Conservation (phyloP, 2,113 vertebrate species). For the Actinemys pallida region DNA sequence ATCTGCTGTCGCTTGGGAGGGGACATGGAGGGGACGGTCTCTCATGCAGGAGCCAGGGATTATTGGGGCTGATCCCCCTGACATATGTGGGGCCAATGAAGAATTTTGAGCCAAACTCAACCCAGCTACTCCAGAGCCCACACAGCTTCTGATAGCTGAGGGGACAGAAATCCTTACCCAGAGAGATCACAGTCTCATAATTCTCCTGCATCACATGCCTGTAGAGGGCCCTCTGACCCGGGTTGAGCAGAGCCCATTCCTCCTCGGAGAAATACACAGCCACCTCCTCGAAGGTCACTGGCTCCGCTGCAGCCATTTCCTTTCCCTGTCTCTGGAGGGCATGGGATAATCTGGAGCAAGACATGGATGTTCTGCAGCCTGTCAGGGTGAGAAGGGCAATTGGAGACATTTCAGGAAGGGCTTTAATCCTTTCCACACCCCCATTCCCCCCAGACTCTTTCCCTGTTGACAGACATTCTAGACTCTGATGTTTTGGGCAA, state of each 20-base stretch:
- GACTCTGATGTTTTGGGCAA: no score
- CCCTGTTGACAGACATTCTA: no score
- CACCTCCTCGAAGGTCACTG: not conserved
- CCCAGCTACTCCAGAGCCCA: not conserved
- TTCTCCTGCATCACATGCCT: not conserved
- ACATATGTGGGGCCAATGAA: not conserved
- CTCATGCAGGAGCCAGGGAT: not conserved
- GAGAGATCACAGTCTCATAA: not conserved
- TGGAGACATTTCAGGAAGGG: not conserved
- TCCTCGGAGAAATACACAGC: not conserved
- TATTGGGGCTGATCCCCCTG: not conserved
- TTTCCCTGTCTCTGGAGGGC: no score
- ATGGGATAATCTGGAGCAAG: no score
- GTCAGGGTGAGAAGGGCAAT: not conserved
- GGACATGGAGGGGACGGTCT: no score
- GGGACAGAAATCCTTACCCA: not conserved
- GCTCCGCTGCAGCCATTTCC: not conserved
- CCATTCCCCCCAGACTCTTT: no score
- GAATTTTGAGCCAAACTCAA: no score
- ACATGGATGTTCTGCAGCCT: not conserved
- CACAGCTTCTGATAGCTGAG: not conserved
- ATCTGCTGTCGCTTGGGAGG: no score
- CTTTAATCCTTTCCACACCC: not conserved
- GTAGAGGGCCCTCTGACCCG: not conserved
- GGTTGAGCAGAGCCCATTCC: not conserved